These are phyloP conservation scores for Chrosomus eos DNA, from an alignment of 2,797 vertebrate species.

Conservation along the genomic window DNA sequence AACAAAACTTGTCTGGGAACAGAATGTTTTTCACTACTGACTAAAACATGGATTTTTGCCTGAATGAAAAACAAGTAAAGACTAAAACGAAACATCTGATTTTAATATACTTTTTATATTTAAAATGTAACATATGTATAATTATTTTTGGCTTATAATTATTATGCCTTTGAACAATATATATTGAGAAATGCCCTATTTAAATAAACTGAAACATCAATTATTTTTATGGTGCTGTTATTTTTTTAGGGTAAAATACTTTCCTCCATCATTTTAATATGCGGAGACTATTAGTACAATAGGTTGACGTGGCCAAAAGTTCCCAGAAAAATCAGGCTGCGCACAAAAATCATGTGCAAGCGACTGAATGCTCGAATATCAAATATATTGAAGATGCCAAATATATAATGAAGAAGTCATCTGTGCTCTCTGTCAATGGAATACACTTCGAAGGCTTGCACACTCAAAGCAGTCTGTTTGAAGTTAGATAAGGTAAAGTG, in stretches of 20 bases:
- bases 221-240: background rate
- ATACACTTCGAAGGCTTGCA: background rate
- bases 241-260: background rate
- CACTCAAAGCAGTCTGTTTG: background rate
- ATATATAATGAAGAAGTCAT: background rate
- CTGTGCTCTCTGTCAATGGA: background rate
- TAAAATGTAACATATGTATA: background rate
- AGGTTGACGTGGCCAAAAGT: background rate
- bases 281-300: background rate
- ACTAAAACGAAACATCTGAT: background rate
- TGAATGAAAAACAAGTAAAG: background rate
- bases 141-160: no score
- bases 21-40: slow-evolving; percentile 1
- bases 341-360: background rate
- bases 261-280: background rate
- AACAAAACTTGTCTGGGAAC: slow-evolving; percentile 30
- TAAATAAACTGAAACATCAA: background rate
- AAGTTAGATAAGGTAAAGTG: slow-evolving; percentile 12
- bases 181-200: background rate
- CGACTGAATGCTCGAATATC: background rate
- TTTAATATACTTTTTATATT: background rate
- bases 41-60: background rate
- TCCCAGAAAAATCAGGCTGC: background rate
- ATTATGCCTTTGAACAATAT: background rate
- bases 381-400: background rate